Percentiles rank a stretch among this genome's conserved stretches.
These are phyloP conservation scores for Suillia variegata DNA, from an alignment of 2,888 invertebrate genomes.

Conservation along the genomic window DNA sequence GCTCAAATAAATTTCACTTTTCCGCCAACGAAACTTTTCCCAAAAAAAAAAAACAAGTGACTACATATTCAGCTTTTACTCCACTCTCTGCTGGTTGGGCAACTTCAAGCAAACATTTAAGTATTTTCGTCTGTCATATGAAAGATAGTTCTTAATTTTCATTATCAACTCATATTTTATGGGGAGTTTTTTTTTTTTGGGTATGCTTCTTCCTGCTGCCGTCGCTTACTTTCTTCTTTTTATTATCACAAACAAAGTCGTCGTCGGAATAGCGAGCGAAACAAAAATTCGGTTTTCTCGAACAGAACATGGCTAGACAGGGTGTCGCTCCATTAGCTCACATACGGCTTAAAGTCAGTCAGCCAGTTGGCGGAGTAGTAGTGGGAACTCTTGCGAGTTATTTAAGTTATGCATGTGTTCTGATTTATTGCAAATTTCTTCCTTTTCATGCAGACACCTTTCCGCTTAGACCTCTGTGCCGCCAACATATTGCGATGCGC, in stretches of 20 bases:
- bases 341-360: conserved; percentile 14
- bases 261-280: too few species aligned
- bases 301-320: conserved; percentile 16
- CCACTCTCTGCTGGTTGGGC: too few species aligned
- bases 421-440: conserved; percentile 33
- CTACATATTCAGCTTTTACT: too few species aligned
- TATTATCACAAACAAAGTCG: background rate
- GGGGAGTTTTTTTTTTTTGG: conserved; percentile 16
- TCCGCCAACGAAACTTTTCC: background rate
- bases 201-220: too few species aligned
- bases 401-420: conserved; percentile 31
- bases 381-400: conserved; percentile 4
- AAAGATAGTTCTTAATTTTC: conserved; percentile 20
- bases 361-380: too few species aligned
- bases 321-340: conserved; percentile 8
- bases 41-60: background rate
- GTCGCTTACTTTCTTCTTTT: conserved; percentile 6
- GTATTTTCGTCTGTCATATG: conserved; percentile 16
- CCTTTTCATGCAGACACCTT: background rate
- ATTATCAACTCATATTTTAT: conserved; percentile 27
- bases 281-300: conserved; percentile 6
- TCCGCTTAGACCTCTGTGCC: conserved; percentile 12
- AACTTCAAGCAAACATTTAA: too few species aligned
- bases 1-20: conserved; percentile 20
- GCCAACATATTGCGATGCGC: background rate